These are phyloP conservation scores for Mormyrus iriodes DNA, from an alignment of 2,113 vertebrate genomes.

Conservation along the genomic window DNA sequence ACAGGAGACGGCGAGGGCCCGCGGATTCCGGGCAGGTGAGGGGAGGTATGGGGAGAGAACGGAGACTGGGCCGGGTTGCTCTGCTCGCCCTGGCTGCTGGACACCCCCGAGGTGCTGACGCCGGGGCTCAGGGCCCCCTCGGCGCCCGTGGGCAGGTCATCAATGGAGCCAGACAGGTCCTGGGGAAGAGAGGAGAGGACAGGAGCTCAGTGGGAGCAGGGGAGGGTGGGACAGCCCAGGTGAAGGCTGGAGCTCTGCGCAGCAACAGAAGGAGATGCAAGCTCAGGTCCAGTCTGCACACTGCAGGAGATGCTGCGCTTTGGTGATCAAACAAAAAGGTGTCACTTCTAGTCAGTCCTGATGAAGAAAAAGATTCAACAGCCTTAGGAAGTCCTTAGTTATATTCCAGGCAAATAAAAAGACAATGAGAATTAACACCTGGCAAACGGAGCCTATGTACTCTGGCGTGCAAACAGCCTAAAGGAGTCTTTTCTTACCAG, in stretches of 20 bases:
- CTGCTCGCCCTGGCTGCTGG: constrained; percentile 98
- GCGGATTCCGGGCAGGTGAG: constrained; percentile 90
- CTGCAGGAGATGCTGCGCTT: background rate
- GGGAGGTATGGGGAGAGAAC: constrained; percentile 96
- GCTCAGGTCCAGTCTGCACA: background rate
- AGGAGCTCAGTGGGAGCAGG: constrained; percentile 28
- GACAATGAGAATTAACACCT: background rate
- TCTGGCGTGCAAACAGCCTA: background rate
- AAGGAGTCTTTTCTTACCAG: background rate
- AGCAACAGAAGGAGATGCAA: background rate
- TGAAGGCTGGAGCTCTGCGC: background rate
- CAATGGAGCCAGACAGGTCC: constrained; percentile 97
- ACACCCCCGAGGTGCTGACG: constrained; percentile 96
- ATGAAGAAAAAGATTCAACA: background rate
- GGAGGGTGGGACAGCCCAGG: background rate
- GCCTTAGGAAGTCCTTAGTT: background rate
- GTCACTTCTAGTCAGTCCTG: background rate
- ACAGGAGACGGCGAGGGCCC: constrained; percentile 96
- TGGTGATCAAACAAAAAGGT: background rate
- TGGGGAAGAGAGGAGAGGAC: constrained; percentile 43
- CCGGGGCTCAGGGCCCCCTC: constrained; percentile 95
- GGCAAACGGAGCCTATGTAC: background rate
- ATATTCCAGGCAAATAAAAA: background rate
- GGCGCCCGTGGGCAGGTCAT: constrained; percentile 91
- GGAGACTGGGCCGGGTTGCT: constrained; percentile 98